phyloP scores from a whole-genome alignment of 1,140 invertebrate genomes.

The Globodera ellingtonae region DNA sequence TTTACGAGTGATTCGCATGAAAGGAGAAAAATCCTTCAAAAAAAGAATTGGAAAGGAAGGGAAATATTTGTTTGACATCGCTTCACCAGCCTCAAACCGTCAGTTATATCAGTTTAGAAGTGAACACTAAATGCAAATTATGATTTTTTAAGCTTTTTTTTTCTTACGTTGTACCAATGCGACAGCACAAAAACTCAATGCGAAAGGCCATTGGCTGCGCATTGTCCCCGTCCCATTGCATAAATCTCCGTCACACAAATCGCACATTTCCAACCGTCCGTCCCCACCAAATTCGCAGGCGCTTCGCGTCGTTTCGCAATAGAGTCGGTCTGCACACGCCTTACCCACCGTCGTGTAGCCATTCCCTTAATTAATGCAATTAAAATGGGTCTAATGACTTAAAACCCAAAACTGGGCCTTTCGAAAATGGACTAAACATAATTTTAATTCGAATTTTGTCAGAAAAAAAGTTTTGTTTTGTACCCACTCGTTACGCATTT shows the following conservation, averaged over 20 bases:
- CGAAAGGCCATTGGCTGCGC: background rate
- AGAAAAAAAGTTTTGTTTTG: too few species aligned
- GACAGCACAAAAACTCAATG: background rate
- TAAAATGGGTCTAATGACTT: too few species aligned
- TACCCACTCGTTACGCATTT: background rate
- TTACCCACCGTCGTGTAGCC: conserved; percentile 5
- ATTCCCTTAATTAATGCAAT: background rate
- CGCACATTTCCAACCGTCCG: background rate
- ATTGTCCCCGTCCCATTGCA: background rate
- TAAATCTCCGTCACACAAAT: conserved; percentile 4
- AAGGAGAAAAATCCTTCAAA: background rate
- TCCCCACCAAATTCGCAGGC: background rate
- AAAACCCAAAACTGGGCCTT: background rate
- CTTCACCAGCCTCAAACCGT: too few species aligned
- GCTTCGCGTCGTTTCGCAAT: background rate
- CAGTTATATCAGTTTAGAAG: background rate
- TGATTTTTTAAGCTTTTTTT: background rate
- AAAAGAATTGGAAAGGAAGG: background rate
- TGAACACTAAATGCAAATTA: background rate
- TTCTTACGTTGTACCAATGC: background rate
- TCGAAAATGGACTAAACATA: background rate
- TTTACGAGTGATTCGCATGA: too few species aligned
- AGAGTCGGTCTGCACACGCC: background rate
- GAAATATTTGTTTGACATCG: background rate
- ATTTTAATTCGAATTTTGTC: too few species aligned